Evolutionary conservation across 2,797 vertebrate species (phyloP).

Genomic region (Parauchenoglanis punctatus): DNA sequence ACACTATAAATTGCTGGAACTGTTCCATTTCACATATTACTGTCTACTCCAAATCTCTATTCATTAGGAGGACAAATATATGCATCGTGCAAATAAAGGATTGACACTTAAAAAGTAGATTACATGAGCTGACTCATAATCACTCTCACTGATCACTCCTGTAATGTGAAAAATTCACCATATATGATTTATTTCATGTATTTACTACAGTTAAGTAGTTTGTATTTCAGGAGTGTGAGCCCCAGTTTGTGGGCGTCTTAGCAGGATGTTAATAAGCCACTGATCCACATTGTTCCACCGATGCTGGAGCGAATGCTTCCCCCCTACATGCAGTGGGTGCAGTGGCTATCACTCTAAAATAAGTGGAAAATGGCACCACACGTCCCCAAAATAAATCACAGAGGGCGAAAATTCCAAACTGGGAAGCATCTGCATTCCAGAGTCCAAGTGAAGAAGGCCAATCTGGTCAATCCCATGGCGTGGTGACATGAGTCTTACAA

Average conservation of each 20-base stretch:
- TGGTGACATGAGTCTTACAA: slow-evolving; percentile 42
- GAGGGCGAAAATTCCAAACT: slow-evolving; percentile 21
- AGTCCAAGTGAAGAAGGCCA: slow-evolving; percentile 39
- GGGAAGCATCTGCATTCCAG: slow-evolving; percentile 29
- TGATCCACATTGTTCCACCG: slow-evolving; percentile 43
- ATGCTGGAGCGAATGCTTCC: neutral
- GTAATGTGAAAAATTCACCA: neutral
- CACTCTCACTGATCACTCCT: neutral
- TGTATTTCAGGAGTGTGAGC: neutral
- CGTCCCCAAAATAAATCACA: slow-evolving; percentile 33
- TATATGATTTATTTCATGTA: neutral
- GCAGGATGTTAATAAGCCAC: slow-evolving; percentile 35
- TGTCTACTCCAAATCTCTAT: neutral
- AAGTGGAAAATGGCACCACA: slow-evolving; percentile 17
- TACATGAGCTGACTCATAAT: neutral
- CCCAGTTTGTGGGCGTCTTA: slow-evolving; percentile 28
- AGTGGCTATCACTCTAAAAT: slow-evolving; percentile 10
- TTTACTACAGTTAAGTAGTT: neutral
- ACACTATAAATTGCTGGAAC: slow-evolving; percentile 24
- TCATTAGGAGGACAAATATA: neutral
- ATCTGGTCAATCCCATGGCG: neutral
- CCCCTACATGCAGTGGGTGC: neutral
- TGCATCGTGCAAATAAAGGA: neutral
- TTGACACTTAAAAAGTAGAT: neutral
- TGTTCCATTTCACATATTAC: slow-evolving; percentile 1